Conservation (phyloP, 2,797 vertebrate species). For the Cynopterus sphinx region DNA sequence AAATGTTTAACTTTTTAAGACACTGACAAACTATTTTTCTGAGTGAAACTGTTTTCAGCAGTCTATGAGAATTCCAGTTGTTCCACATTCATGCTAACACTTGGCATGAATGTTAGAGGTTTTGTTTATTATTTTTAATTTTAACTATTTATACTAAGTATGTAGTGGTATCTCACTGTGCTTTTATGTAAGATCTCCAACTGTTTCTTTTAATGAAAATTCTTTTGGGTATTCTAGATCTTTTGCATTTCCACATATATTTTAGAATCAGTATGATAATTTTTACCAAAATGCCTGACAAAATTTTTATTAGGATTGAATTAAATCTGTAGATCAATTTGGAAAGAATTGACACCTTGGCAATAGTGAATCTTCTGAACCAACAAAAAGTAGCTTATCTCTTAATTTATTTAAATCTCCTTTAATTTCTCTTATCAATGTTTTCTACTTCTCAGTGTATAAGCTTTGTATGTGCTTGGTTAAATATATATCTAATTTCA, state of each 20-base stretch:
- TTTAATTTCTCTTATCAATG: neutral
- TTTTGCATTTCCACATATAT: neutral
- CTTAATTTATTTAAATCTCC: neutral
- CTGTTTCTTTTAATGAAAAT: neutral
- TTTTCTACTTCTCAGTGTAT: neutral
- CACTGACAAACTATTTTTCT: neutral
- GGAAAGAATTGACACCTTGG: neutral
- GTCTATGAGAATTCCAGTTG: neutral
- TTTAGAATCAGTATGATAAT: neutral
- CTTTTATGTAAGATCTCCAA: neutral
- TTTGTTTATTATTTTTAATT: neutral
- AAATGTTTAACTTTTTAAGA: neutral
- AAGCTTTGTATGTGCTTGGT: neutral
- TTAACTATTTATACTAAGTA: neutral
- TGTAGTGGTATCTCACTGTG: neutral
- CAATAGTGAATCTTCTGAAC: neutral
- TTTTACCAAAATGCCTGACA: neutral
- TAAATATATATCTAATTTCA: neutral
- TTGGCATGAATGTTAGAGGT: neutral
- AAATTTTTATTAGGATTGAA: neutral
- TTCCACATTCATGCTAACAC: neutral
- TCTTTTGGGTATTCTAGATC: neutral
- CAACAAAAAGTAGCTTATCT: neutral
- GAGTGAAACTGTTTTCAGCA: neutral
- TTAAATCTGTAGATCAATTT: neutral